Percentiles rank a stretch among this genome's conserved stretches.
These are phyloP conservation scores for Boulengerochromis microlepis DNA, from an alignment of 2,113 vertebrate genomes.

Conservation along the genomic window DNA sequence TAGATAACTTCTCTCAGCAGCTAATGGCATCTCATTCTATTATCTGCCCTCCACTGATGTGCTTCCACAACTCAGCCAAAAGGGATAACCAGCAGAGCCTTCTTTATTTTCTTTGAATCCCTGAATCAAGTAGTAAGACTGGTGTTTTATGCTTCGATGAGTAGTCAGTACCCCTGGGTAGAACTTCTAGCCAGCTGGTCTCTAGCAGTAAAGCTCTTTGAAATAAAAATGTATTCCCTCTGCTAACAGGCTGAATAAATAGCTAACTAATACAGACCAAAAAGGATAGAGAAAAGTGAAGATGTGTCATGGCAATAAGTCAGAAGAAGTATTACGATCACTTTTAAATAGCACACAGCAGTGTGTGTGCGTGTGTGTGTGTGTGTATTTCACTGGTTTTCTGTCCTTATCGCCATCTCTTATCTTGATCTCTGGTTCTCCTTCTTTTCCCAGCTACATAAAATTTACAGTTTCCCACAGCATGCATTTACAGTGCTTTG, in stretches of 20 bases:
- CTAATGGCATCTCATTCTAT: slow-evolving; percentile 21
- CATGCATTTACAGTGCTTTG: background rate
- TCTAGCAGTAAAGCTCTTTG: slow-evolving; percentile 28
- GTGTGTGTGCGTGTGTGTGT: background rate
- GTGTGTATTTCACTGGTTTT: background rate
- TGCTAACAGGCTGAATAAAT: slow-evolving; percentile 30
- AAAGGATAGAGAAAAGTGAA: background rate
- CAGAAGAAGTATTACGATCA: background rate
- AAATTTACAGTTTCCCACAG: background rate
- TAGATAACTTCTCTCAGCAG: slow-evolving; percentile 6
- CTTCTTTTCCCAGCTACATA: background rate
- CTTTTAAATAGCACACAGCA: background rate
- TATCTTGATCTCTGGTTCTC: background rate
- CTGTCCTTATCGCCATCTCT: background rate
- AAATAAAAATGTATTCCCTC: slow-evolving; percentile 48
- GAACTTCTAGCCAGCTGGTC: slow-evolving; percentile 22
- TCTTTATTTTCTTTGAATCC: slow-evolving; percentile 47
- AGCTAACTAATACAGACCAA: slow-evolving; percentile 30
- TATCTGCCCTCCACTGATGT: slow-evolving; percentile 12
- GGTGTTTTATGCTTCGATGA: slow-evolving; percentile 26
- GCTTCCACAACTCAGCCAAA: slow-evolving; percentile 12
- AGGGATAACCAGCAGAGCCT: slow-evolving; percentile 26
- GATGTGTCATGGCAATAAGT: slow-evolving; percentile 9
- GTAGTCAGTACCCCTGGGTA: slow-evolving; percentile 41
- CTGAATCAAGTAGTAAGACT: slow-evolving; percentile 50